Evolutionary conservation across 2,797 vertebrate genomes (phyloP), one percentile per base, ranked within the genome.

Genomic region (Falco berigora): DNA sequence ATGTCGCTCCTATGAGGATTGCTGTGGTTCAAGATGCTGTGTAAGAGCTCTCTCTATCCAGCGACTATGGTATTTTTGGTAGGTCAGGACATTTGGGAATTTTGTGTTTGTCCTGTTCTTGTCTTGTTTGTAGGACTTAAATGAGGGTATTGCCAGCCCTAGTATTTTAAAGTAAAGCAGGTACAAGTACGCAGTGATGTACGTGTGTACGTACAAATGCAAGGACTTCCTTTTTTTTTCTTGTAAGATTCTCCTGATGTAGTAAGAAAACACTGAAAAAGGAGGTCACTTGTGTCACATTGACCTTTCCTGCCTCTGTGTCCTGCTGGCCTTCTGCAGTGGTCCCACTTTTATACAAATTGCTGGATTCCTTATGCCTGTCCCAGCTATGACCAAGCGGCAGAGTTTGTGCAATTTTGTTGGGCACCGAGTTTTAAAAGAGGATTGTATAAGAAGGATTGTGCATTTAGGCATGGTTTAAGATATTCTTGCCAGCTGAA

Each of bases 51-150:
- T 99, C n/a, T 99, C 99, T 94, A 99, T 99, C 94, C 99, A 99
- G 98, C 98, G 99, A 95, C 98, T 99, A 56, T 99, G 99, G 99
- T 99, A 99, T 96, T 99, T 99, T 97, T 99, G 99, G 99, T 99
- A 98, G 97, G 99, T 98, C 18, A 10, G 24, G 24, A 12, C 36
- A 75, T 46, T 11, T 40, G 67, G 40, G 46, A 67, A 40, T 59
- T 72, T 28, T n/a, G 20, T 66, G 12, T 67, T 77, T 82, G 7
- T 67, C 47, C 25, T 67, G 24, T 49, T 73, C 56, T 76, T 1
- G 2, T 53, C 38, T n/a, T 46, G 27, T 36, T 87, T 49, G 47
- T 42, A 74, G 69, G 30, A 68, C 46, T 82, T 61, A 19, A 79
- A 77, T 46, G 25, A 23, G 62, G 23, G 7, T 78, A 14, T 73